phyloP scores from a whole-genome alignment of 2,113 vertebrate species.

The Tragelaphus imberbis region DNA sequence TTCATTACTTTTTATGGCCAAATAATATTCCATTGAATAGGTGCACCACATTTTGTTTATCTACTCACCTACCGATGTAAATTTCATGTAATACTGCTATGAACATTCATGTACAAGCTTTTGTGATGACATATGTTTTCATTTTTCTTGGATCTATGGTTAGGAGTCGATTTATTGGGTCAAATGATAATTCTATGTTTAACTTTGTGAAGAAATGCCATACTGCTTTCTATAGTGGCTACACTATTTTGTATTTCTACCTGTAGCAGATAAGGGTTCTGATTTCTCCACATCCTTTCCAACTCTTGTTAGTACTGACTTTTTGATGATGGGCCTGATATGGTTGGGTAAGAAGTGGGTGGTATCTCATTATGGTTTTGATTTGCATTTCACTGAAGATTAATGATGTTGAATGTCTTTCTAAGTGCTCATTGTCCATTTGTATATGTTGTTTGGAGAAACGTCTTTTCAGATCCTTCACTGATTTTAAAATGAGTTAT shows the following conservation, averaged over 20 bases:
- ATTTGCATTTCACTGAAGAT: neutral
- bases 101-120: neutral
- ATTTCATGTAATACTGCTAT: neutral
- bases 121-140: neutral
- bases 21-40: neutral
- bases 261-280: neutral
- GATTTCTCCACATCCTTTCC: neutral
- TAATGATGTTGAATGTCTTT: neutral
- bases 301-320: neutral
- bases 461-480: neutral
- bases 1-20: neutral
- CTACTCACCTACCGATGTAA: neutral
- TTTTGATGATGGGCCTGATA: neutral
- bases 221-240: neutral
- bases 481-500: neutral
- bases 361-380: neutral
- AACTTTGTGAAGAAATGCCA: neutral
- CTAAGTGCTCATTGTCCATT: neutral
- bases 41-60: neutral
- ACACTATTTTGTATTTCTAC: neutral
- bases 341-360: neutral
- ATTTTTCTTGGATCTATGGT: neutral
- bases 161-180: neutral
- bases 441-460: slow-evolving; percentile 7
- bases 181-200: neutral